phyloP scores from a whole-genome alignment of 2,797 vertebrate genomes.

The Monodelphis domestica region DNA sequence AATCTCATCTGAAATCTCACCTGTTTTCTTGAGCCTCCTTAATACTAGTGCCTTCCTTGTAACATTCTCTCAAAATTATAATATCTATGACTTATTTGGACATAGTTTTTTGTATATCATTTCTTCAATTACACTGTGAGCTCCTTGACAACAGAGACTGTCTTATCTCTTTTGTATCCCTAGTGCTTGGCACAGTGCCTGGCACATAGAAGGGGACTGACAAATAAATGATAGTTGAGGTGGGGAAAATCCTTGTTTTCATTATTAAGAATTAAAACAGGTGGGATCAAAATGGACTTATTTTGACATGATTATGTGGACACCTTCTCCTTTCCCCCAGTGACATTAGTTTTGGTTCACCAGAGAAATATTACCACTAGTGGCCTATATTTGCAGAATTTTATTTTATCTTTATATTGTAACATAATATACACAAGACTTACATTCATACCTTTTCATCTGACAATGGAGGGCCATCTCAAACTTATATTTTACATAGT shows the following conservation, averaged over 20 bases:
- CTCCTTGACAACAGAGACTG: not conserved
- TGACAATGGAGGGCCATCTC: not conserved
- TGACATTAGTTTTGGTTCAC: constrained; percentile 37
- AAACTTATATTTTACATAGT: not conserved
- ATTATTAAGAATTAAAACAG: not conserved
- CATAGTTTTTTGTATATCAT: not conserved
- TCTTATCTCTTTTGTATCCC: not conserved
- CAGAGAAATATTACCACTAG: constrained; percentile 56
- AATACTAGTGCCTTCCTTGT: not conserved
- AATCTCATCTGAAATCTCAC: not conserved
- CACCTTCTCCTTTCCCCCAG: not conserved
- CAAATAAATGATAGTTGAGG: not conserved
- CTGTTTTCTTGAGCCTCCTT: not conserved
- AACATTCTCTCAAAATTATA: not conserved
- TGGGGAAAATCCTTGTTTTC: not conserved
- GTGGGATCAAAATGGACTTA: not conserved
- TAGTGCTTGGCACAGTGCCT: not conserved
- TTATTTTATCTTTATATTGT: constrained; percentile 57
- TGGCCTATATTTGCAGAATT: constrained; percentile 49
- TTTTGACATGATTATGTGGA: not conserved
- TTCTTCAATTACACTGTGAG: not conserved
- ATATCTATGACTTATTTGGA: not conserved
- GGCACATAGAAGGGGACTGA: not conserved
- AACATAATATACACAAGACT: constrained; percentile 52
- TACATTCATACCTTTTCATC: not conserved